Evolutionary conservation across 2,888 invertebrate genomes (phyloP), one percentile per base, ranked within the genome.

Genomic region (Lasioglossum marginatum): DNA sequence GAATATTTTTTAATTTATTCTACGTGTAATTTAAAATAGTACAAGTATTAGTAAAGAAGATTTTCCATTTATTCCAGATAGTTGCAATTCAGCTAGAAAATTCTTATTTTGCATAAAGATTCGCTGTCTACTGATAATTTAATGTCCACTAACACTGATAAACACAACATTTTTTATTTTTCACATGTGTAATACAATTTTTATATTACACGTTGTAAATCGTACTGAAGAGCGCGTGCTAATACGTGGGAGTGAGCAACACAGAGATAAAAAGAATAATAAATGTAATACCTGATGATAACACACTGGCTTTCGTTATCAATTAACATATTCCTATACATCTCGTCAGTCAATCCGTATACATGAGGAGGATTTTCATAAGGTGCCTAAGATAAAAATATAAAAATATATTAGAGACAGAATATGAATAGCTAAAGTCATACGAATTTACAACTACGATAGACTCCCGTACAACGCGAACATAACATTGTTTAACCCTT

Each of bases 291-390:
- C 97, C 97, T 97, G 92, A 97, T 97, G 88, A 97, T 97, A 43
- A 97, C 97, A 93, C 97, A 97, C 89, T 97, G 97, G 89, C 96
- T 97, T 93, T 97, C 97, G 90, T 95, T 95, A 91, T 97, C 97
- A 89, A 97, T 97, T 90, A 97, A 93, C 97, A 97, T 97, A 93
- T 97, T 97, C 87, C 97, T 95, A 94, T 97, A 97, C 97, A 97
- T 97, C 89, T 96, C 96, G 91, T 97, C 97, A 2, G 97, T 96
- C 77, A 97, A 93, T 2, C 97, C 97, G 92, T 96, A 97, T 76
- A 97, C 96, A 92, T 97, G 97, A 0, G 97, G 97, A 48, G 97
- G 97, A 94, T 97, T 97, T 94, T 97, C 97, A 93, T 97, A 97
- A 31, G 96, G 96, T 6, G 97, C 97, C 97, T 97, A 68, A 93